Evolutionary conservation across 2,888 invertebrate genomes (phyloP), one percentile per base, ranked within the genome.

Genomic region (Caenorhabditis uteleia): DNA sequence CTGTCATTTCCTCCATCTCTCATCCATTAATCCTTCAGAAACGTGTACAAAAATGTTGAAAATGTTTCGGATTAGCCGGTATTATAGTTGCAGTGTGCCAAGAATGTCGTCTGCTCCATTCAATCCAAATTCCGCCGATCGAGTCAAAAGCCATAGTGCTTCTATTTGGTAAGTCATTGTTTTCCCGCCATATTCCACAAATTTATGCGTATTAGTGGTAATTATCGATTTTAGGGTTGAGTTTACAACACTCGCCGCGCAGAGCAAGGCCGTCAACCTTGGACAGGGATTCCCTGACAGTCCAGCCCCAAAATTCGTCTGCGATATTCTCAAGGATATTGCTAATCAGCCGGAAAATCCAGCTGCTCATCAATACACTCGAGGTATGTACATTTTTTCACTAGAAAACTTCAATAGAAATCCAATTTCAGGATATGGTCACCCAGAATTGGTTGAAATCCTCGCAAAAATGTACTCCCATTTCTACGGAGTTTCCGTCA

Each of bases 391-490:
- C n/a, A n/a, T n/a, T n/a, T n/a, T n/a, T n/a, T 10, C 8, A 14
- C 8, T 12, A 23, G 2, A 21, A 23, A 40, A 16, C 14, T n/a
- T 36, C n/a, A 36, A 6, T 36, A n/a, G n/a, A 34, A 25, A n/a
- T 6, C n/a, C 12, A 48, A 16, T 25, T 61, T 46, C 45, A 48
- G 80, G 81, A 16, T 81, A 70, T 65, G 82, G 82, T 3, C 80
- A 82, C 53, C 71, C 74, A 1, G 88, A 92, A 68, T 86, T 99
- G 57, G 90, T 97, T 0, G 89, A 91, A 75, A 91, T 89, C 1
- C 82, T 99, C 29, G 86, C 91, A 0, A 91, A 91, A 82, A 85
- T 97, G 3, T 98, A 95, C 84, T 90, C 91, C 0, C 89, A 89
- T 43, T 83, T 94, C 20, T 85, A 92, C 45, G 88, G 88, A 2